Percentiles rank a stretch among this genome's conserved stretches.
phyloP scores from a whole-genome alignment of 2,797 vertebrate genomes.

The Manis pentadactyla region DNA sequence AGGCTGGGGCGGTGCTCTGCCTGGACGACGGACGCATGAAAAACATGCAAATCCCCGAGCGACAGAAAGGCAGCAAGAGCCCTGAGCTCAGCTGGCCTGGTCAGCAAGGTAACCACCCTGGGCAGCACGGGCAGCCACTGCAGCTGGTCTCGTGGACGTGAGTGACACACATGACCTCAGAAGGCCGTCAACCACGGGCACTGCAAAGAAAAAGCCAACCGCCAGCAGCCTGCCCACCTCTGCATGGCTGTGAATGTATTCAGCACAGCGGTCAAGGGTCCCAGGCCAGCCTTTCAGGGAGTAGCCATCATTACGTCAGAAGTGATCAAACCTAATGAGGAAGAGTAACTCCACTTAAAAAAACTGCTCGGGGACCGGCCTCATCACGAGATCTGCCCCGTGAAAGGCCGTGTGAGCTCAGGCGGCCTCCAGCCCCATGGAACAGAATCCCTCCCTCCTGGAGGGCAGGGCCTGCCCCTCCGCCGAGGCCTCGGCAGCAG shows the following conservation, averaged over 20 bases:
- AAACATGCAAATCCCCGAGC: rapidly evolving
- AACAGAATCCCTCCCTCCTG: no score
- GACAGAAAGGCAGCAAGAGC: neutral
- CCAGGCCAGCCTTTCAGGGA: neutral
- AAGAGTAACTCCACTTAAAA: no score
- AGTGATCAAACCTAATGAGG: neutral
- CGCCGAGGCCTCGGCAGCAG: neutral
- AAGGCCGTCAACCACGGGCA: neutral
- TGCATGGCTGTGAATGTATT: rapidly evolving
- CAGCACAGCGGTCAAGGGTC: neutral
- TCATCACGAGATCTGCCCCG: rapidly evolving
- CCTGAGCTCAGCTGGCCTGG: rapidly evolving
- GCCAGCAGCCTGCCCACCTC: neutral
- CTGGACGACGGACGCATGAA: no score
- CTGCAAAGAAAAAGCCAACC: rapidly evolving
- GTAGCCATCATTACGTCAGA: no score
- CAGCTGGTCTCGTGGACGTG: neutral
- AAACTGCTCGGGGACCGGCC: neutral
- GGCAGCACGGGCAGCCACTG: rapidly evolving
- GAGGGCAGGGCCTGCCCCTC: neutral
- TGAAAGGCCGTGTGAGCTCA: neutral
- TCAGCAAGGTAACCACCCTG: neutral
- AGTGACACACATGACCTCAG: rapidly evolving
- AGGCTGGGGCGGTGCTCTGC: rapidly evolving
- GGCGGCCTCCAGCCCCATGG: rapidly evolving